phyloP scores from a whole-genome alignment of 2,888 invertebrate species.

The Plebejus melissa region DNA sequence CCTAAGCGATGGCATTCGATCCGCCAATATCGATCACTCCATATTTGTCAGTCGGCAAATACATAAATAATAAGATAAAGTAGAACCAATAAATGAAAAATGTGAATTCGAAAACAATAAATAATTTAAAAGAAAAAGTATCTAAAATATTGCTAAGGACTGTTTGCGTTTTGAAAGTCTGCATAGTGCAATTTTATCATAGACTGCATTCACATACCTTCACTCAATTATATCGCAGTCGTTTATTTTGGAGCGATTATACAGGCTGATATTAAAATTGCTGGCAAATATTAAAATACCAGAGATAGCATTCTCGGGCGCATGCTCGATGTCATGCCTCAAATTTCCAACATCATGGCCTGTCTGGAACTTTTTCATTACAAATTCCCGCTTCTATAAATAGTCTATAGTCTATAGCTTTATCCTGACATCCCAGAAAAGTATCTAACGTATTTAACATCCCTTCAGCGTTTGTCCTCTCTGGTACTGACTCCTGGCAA shows the following conservation, averaged over 20 bases:
- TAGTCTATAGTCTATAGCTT: background rate
- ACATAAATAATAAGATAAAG: background rate
- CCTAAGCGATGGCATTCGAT: conserved; percentile 9
- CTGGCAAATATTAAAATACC: background rate
- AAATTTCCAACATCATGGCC: conserved; percentile 1
- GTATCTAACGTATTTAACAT: background rate
- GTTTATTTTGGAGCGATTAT: background rate
- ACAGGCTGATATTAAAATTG: conserved; percentile 1
- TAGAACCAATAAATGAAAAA: background rate
- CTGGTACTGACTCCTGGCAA: background rate
- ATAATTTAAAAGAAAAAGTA: background rate
- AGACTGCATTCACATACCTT: conserved; percentile 3
- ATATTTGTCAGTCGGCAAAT: conserved; percentile 19
- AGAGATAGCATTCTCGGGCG: background rate
- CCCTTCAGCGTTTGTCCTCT: background rate
- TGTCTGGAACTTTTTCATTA: conserved; percentile 14
- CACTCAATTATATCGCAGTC: background rate
- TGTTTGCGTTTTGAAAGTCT: background rate
- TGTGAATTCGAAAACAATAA: background rate
- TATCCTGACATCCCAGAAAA: background rate
- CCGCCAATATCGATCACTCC: conserved; percentile 6
- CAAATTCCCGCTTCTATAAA: background rate
- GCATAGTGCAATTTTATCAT: background rate
- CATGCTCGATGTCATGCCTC: conserved; percentile 8
- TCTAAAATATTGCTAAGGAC: background rate